Evolutionary conservation across 2,113 vertebrate species (phyloP).

Genomic region (Ellobius talpinus): DNA sequence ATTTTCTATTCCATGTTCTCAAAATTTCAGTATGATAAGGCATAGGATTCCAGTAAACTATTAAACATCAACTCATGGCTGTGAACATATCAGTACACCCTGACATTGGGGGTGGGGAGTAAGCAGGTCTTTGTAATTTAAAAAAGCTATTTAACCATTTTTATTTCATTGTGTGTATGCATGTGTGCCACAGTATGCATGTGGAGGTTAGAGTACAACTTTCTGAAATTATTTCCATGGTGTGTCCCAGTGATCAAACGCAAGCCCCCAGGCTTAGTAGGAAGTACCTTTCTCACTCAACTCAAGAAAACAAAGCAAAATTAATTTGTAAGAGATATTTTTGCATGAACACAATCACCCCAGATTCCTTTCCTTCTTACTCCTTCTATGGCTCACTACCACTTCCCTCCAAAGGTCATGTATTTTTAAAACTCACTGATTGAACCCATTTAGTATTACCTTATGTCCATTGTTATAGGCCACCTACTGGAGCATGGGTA

Average conservation of each 20-base stretch:
- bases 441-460: neutral
- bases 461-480: neutral
- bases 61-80: slow-evolving; percentile 26
- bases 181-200: neutral
- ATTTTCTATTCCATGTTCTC: neutral
- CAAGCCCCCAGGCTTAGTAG: neutral
- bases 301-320: neutral
- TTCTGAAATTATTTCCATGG: neutral
- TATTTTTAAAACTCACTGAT: neutral
- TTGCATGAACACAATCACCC: neutral
- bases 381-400: neutral
- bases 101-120: neutral
- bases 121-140: neutral
- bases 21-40: slow-evolving; percentile 31
- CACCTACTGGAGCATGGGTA: neutral
- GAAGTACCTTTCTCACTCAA: neutral
- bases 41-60: slow-evolving; percentile 4
- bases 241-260: neutral
- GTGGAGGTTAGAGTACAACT: neutral
- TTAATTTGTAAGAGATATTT: neutral
- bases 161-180: neutral
- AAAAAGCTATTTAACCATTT: neutral
- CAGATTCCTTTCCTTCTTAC: neutral
- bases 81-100: neutral
- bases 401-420: neutral